A percentile compares a stretch with the other conserved stretches of the same genome.
Evolutionary conservation across 92 coral and sea anemone species (phyloP).

Genomic region (Palythoa grandiflora): DNA sequence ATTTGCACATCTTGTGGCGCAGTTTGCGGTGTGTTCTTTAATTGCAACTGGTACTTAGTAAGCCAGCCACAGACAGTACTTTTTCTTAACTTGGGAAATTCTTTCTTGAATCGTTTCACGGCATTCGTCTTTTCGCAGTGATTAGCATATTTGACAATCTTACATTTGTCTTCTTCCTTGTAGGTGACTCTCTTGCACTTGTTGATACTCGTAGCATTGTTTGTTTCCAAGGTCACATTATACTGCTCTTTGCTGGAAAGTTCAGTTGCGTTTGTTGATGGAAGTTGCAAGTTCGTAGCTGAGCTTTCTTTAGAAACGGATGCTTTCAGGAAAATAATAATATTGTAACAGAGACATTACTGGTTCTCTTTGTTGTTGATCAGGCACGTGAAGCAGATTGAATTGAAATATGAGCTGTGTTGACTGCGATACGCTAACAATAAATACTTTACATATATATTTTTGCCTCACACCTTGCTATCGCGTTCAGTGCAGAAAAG

Average conservation of each 20-base stretch:
- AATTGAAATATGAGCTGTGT: not conserved
- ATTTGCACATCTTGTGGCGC: constrained; percentile 50
- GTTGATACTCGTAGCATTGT: constrained; percentile 48
- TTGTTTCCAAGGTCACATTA: constrained; percentile 47
- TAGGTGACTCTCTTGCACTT: constrained; percentile 51
- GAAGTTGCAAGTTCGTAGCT: constrained; percentile 55
- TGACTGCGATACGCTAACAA: constrained; percentile 11
- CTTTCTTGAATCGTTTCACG: constrained; percentile 47
- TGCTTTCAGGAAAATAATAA: constrained; percentile 21
- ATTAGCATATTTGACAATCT: no score
- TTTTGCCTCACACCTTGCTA: not conserved
- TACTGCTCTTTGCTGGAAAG: constrained; percentile 69
- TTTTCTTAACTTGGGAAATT: constrained; percentile 48
- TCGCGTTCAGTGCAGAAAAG: not conserved
- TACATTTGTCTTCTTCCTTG: not conserved
- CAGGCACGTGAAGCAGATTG: constrained; percentile 44
- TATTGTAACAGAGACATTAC: constrained; percentile 45
- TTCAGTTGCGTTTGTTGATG: constrained; percentile 60
- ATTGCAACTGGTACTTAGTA: constrained; percentile 53
- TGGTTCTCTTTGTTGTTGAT: constrained; percentile 28
- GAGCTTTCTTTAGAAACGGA: constrained; percentile 2
- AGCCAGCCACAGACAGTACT: constrained; percentile 63
- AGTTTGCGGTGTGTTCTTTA: constrained; percentile 53
- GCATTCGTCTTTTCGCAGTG: constrained; percentile 14
- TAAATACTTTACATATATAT: not conserved